Evolutionary conservation across 2,888 invertebrate species (phyloP).

Genomic region (Electrophaes corylata): DNA sequence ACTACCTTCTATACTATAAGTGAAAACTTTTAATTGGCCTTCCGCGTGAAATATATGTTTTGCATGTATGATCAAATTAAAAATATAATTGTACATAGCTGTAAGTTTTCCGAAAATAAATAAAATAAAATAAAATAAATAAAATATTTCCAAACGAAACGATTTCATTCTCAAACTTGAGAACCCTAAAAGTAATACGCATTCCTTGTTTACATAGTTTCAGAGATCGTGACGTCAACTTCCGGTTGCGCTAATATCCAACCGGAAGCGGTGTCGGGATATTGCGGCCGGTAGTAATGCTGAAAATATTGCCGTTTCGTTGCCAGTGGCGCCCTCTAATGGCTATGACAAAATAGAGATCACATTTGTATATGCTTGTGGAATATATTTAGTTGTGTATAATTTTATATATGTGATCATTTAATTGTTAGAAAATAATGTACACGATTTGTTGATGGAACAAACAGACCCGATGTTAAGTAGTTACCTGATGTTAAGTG

Average conservation of each 20-base stretch:
- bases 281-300: slow-evolving; percentile 38
- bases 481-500: too few species aligned
- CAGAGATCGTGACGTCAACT: slow-evolving; percentile 39
- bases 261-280: slow-evolving; percentile 42
- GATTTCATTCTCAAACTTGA: background rate
- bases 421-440: too few species aligned
- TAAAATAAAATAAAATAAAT: background rate
- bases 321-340: slow-evolving; percentile 20
- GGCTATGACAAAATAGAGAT: slow-evolving; percentile 2
- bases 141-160: background rate
- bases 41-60: too few species aligned
- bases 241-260: slow-evolving; percentile 43
- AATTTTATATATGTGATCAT: too few species aligned
- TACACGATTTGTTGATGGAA: too few species aligned
- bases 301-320: slow-evolving; percentile 35
- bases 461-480: too few species aligned
- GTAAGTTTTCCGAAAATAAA: too few species aligned
- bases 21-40: too few species aligned
- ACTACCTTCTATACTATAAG: too few species aligned
- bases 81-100: too few species aligned
- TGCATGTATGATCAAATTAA: too few species aligned
- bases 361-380: background rate
- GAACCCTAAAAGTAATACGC: slow-evolving; percentile 27
- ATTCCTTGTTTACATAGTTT: slow-evolving; percentile 41
- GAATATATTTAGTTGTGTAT: too few species aligned